These are phyloP conservation scores for Pimpla rufipes DNA, from an alignment of 2,888 invertebrate species.

Conservation along the genomic window DNA sequence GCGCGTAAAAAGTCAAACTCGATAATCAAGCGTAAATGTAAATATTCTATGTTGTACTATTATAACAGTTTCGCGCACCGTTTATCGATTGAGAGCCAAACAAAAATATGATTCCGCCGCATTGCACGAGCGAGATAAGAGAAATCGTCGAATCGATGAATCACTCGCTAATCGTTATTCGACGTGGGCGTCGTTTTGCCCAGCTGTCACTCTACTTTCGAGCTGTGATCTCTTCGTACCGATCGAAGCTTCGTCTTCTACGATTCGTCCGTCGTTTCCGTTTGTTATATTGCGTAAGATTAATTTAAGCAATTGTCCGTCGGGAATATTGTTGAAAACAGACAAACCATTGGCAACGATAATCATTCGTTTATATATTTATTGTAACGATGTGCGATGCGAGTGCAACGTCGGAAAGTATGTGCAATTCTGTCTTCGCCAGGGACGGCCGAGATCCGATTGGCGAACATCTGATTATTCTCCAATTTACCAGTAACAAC, in stretches of 20 bases:
- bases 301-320: conserved; percentile 19
- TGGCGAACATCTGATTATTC: neutral
- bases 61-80: conserved; percentile 16
- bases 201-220: conserved; percentile 22
- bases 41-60: conserved; percentile 61
- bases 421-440: conserved; percentile 27
- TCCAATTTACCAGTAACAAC: neutral
- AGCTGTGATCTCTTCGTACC: conserved; percentile 38
- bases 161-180: conserved; percentile 14
- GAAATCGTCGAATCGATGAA: conserved; percentile 31
- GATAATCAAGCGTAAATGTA: conserved; percentile 58
- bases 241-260: conserved; percentile 19
- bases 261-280: conserved; percentile 2
- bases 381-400: conserved; percentile 1
- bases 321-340: conserved; percentile 1
- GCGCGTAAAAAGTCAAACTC: conserved; percentile 40
- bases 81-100: conserved; percentile 27
- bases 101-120: neutral
- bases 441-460: neutral
- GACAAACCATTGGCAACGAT: conserved; percentile 31
- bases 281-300: conserved; percentile 31
- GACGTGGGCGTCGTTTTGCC: conserved; percentile 12
- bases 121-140: neutral
- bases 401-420: conserved; percentile 2
- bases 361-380: conserved; percentile 30